Percentiles rank a stretch among this genome's conserved stretches.
phyloP scores from a whole-genome alignment of 2,113 vertebrate species.

The Festucalex cinctus region DNA sequence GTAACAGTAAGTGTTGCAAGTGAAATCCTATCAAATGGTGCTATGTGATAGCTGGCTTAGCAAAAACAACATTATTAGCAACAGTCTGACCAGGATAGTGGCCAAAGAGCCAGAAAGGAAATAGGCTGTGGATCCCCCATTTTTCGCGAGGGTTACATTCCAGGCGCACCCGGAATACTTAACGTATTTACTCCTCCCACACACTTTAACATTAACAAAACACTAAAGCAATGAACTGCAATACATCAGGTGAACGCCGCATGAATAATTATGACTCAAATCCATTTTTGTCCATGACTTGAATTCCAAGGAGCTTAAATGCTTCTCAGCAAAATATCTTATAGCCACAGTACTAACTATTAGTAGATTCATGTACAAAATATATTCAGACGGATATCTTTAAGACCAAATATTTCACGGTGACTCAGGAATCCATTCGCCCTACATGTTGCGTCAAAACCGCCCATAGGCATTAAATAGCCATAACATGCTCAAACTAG shows the following conservation, averaged over 20 bases:
- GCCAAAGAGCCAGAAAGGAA: background rate
- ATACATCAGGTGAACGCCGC: too few species aligned
- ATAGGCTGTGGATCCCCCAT: background rate
- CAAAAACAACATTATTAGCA: background rate
- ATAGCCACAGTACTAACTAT: background rate
- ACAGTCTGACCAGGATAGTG: background rate
- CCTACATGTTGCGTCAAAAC: background rate
- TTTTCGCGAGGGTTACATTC: background rate
- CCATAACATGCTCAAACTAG: slow-evolving; percentile 5
- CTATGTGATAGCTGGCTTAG: background rate
- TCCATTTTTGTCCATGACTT: background rate
- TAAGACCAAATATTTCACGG: background rate
- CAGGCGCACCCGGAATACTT: background rate
- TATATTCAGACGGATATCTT: background rate
- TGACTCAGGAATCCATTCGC: background rate
- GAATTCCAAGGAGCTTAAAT: background rate
- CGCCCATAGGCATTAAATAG: slow-evolving; percentile 36
- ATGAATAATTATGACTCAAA: too few species aligned
- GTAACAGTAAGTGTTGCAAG: background rate
- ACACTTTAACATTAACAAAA: too few species aligned
- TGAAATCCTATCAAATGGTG: background rate
- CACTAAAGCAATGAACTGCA: background rate
- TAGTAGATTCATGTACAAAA: background rate
- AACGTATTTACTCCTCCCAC: too few species aligned
- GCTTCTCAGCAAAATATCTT: background rate